These are phyloP conservation scores for Microctonus aethiopoides DNA, from an alignment of 2,888 invertebrate genomes.

Conservation along the genomic window DNA sequence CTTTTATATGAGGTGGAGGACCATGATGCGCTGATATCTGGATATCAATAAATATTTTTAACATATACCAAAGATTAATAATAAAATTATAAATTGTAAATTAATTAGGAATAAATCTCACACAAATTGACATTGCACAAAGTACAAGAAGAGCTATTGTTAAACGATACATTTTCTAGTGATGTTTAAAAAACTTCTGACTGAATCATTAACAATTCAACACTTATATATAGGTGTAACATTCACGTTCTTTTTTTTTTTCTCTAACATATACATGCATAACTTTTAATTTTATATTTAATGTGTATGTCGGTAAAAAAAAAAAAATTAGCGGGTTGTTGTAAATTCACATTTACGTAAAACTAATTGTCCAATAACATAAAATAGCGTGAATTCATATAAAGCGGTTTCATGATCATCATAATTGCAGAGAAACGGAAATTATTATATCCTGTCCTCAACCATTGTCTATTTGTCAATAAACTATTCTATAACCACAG, in stretches of 20 bases:
- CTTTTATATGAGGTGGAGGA: constrained; percentile 8
- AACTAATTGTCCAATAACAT: constrained; percentile 8
- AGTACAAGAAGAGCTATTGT: neutral
- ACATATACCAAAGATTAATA: neutral
- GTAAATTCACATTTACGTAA: neutral
- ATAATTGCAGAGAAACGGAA: constrained; percentile 10
- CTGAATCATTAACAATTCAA: neutral
- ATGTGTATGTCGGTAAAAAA: neutral
- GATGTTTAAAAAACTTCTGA: neutral
- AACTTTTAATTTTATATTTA: no score
- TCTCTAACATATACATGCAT: neutral
- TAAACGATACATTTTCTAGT: neutral
- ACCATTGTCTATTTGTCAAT: constrained; percentile 23
- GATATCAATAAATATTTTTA: constrained; percentile 1
- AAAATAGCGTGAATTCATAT: neutral
- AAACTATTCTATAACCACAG: constrained; percentile 1
- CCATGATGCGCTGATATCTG: neutral
- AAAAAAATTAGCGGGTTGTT: neutral
- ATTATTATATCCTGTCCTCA: constrained; percentile 26
- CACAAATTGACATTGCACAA: neutral
- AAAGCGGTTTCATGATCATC: neutral
- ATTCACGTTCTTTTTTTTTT: neutral
- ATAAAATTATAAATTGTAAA: neutral
- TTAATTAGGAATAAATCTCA: neutral
- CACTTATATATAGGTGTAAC: neutral